phyloP scores from a whole-genome alignment of 1,140 invertebrate genomes.

The Zophobas morio region DNA sequence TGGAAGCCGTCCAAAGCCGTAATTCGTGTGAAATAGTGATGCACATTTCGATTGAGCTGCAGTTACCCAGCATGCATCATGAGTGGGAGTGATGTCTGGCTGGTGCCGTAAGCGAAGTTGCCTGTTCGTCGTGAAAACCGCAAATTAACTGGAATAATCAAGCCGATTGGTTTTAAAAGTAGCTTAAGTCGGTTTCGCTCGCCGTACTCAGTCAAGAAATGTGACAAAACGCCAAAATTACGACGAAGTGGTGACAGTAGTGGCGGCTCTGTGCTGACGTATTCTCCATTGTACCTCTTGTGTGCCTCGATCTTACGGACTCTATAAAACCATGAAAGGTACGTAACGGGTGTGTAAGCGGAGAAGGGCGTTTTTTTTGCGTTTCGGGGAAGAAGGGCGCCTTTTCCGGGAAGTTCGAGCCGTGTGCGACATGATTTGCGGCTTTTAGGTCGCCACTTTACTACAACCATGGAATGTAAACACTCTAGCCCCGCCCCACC shows the following conservation, averaged over 20 bases:
- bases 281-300: conserved; percentile 50
- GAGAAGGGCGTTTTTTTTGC: not conserved
- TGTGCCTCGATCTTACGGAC: conserved; percentile 46
- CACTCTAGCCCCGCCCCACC: conserved; percentile 61
- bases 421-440: conserved; percentile 36
- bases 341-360: conserved; percentile 26
- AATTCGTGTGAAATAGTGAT: not conserved
- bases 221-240: conserved; percentile 19
- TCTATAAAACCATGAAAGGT: conserved; percentile 45
- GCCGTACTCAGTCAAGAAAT: conserved; percentile 24
- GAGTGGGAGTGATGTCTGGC: conserved; percentile 58
- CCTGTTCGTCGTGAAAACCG: conserved; percentile 11
- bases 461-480: conserved; percentile 58
- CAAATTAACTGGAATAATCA: conserved; percentile 6
- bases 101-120: conserved; percentile 45
- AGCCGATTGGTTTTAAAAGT: conserved; percentile 7
- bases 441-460: conserved; percentile 48
- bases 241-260: conserved; percentile 33
- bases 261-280: conserved; percentile 49
- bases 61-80: conserved; percentile 57
- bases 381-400: not conserved
- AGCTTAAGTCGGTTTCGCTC: not conserved
- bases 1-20: not conserved
- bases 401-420: not conserved
- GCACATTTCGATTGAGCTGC: conserved; percentile 35